Base-by-base conservation (phyloP, 2,113 vertebrate genomes). In the Megalops atlanticus region DNA sequence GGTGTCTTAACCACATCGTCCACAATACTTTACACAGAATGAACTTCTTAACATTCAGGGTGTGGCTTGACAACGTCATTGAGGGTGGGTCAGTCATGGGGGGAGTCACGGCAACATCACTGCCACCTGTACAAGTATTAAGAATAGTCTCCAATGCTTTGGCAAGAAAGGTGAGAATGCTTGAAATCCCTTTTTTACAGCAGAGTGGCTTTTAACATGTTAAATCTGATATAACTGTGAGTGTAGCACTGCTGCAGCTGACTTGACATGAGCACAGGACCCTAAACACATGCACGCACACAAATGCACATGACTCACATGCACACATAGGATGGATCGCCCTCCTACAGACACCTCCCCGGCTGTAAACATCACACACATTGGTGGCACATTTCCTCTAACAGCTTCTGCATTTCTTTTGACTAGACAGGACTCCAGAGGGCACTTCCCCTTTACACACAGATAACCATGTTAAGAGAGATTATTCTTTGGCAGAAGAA, bases 401-500 rank as follows among this genome's bases (percentile, higher is more conserved):
- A 38, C 33, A 39, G 40, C 18, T 39, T 15, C 73, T 31, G 41
- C 41, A 8, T 45, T 49, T 71, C 33, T 21, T 35, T 27, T 52
- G 79, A 39, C 33, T 6, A 27, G 16, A n/a, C n/a, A n/a, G n/a
- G n/a, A n/a, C n/a, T n/a, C n/a, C n/a, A n/a, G 52, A 24, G 49
- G 21, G 12, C 6, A 40, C 58, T 64, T 64, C 58, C 58, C n/a
- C 58, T 64, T 64, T 64, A 77, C 45, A 72, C 78, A 71, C 52
- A 41, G 3, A 52, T 21, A 77, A 45, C 31, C 79, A 54, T 21
- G 33, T 49, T 47, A 76, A 78, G 80, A 76, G 36, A 70, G 82
- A 82, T 52, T 74, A 80, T 74, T 88, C 84, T 89, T 89, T 89
- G 88, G 87, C 88, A 89, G 88, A 77, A 84, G 87, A 83, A 81